Base-by-base conservation (phyloP, 2,888 invertebrate genomes). In the Orchesella flavescens region DNA sequence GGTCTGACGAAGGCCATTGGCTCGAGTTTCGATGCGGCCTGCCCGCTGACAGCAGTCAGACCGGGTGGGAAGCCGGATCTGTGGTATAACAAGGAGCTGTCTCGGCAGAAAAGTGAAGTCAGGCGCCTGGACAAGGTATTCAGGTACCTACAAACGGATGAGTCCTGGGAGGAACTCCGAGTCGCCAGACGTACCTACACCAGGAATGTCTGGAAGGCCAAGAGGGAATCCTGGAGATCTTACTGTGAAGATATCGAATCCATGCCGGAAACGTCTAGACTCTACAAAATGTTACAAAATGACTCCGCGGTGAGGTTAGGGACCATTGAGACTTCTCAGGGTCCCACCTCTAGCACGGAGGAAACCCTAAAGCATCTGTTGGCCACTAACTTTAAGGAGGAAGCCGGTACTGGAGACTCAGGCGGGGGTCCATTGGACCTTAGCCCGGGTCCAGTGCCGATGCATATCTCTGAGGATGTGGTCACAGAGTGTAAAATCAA, bases 31-130 rank as follows among this genome's bases (percentile, higher is more conserved):
- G 5, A 78, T 1, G 17, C 21, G 2, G 57, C 65, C 17, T 84
- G 85, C 23, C 81, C 81, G 15, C 15, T 81, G n/a, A 72, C 59
- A 49, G 17, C 24, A 15, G 13, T 59, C 17, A 61, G 23, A 12
- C 46, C 24, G 19, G 19, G 17, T 4, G n/a, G 59, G n/a, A 77
- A 46, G 23, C 19, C 49, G 13, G 24, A 17, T 12, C 72, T 76
- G 17, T 86, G 79, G 79, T 86, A 84, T 76, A 78, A 59, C 24
- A 1, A 1, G 17, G 78, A 83, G 13, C 49, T 76, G n/a, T n/a
- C n/a, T n/a, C n/a, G 21, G 44, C 73, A 19, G 19, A n/a, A 46
- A 46, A 10, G 46, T 13, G 46, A 9, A 10, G 65, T 57, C 3
- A 24, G 77, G 9, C 61, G 53, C 23, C 21, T 12, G 49, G 24